phyloP scores from a whole-genome alignment of 2,888 invertebrate genomes.

The Cylloceria caligata region DNA sequence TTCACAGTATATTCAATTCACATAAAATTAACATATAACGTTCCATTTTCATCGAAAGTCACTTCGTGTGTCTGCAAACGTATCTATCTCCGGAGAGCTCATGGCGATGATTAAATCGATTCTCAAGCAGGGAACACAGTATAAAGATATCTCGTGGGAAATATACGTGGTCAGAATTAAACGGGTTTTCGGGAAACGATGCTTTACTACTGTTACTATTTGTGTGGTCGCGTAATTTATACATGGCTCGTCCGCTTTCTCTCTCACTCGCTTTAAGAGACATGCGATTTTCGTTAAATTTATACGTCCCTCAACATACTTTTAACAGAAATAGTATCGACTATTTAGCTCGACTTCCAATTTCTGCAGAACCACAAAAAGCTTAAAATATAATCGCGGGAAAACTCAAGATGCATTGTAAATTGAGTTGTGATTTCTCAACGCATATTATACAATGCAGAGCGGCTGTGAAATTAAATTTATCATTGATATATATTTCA shows the following conservation, averaged over 20 bases:
- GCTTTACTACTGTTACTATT: slow-evolving; percentile 16
- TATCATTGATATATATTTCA: neutral
- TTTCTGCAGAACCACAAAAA: slow-evolving; percentile 30
- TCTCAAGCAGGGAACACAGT: slow-evolving; percentile 71
- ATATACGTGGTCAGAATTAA: slow-evolving; percentile 76
- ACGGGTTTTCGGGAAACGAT: slow-evolving; percentile 71
- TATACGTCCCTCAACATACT: slow-evolving; percentile 62
- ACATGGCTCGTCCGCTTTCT: slow-evolving; percentile 34
- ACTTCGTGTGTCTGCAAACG: slow-evolving; percentile 53
- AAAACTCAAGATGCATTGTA: slow-evolving; percentile 26
- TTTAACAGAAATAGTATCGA: slow-evolving; percentile 56
- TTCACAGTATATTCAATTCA: slow-evolving; percentile 23
- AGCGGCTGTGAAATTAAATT: slow-evolving; percentile 11
- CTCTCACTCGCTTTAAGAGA: slow-evolving; percentile 26
- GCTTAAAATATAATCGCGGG: slow-evolving; percentile 37
- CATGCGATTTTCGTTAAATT: slow-evolving; percentile 56
- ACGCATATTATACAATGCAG: slow-evolving; percentile 2
- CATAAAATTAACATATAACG: slow-evolving; percentile 55
- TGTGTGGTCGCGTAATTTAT: slow-evolving; percentile 52
- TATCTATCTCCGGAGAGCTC: slow-evolving; percentile 59
- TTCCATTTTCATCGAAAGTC: slow-evolving; percentile 50
- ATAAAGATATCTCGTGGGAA: slow-evolving; percentile 75
- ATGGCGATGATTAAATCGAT: slow-evolving; percentile 75
- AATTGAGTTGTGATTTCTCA: slow-evolving; percentile 26
- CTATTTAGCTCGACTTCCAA: slow-evolving; percentile 35